Conservation (phyloP, 2,888 invertebrate genomes). For the Bellardia bayeri region DNA sequence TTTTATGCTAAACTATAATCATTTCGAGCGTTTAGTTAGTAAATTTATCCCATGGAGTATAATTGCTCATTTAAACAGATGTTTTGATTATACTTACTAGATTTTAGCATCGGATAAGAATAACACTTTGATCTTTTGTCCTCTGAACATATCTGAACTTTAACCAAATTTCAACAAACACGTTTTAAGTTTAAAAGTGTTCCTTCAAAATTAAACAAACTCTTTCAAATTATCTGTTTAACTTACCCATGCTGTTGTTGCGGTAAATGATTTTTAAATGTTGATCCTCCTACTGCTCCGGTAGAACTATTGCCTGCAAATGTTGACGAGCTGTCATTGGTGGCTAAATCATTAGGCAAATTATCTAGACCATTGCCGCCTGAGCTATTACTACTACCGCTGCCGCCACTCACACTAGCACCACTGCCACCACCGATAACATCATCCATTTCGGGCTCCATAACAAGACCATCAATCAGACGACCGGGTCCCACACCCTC, state of each 20-base stretch:
- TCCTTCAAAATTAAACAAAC: background rate
- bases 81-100: no score
- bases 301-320: slow-evolving; percentile 54
- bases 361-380: slow-evolving; percentile 74
- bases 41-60: no score
- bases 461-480: slow-evolving; percentile 81
- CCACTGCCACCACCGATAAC: slow-evolving; percentile 76
- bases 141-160: no score
- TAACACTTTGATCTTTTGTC: no score
- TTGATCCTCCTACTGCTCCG: slow-evolving; percentile 36
- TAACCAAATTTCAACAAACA: no score
- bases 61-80: no score
- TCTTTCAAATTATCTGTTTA: background rate
- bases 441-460: slow-evolving; percentile 80
- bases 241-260: slow-evolving; percentile 73
- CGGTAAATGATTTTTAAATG: slow-evolving; percentile 72
- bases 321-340: slow-evolving; percentile 64
- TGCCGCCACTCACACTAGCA: slow-evolving; percentile 75
- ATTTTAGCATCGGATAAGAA: no score
- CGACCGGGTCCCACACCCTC: slow-evolving; percentile 81
- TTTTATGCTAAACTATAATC: no score
- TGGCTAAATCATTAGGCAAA: slow-evolving; percentile 73
- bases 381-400: slow-evolving; percentile 74
- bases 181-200: no score
- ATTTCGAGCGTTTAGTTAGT: no score